Evolutionary conservation across 1,140 invertebrate genomes (phyloP).

Genomic region (Rhizoglyphus robini): DNA sequence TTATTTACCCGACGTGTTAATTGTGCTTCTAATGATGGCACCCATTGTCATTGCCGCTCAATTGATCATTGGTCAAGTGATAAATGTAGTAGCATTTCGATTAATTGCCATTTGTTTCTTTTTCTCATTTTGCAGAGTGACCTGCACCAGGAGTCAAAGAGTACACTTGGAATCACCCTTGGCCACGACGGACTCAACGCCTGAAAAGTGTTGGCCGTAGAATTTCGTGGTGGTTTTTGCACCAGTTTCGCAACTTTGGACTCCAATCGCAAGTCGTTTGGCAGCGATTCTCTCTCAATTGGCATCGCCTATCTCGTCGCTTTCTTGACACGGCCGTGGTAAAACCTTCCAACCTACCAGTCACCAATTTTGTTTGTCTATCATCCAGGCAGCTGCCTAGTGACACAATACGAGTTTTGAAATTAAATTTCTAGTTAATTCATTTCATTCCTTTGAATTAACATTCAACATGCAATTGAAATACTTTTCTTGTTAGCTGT

Average conservation of each 20-base stretch:
- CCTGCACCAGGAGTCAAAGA: constrained; percentile 45
- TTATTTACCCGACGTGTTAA: too few relatives aligned
- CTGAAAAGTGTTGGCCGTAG: constrained; percentile 64
- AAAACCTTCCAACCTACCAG: constrained; percentile 40
- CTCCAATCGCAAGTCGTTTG: constrained; percentile 32
- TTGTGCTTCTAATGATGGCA: too few relatives aligned
- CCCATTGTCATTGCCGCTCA: too few relatives aligned
- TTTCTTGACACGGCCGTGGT: constrained; percentile 73
- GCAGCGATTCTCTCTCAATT: constrained; percentile 39
- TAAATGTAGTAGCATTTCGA: constrained; percentile 8
- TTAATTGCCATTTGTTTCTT: not conserved
- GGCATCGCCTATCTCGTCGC: constrained; percentile 71
- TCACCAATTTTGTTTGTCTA: not conserved
- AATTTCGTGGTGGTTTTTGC: constrained; percentile 65
- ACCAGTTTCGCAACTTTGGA: constrained; percentile 46
- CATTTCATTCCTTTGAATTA: not conserved
- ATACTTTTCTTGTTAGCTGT: too few relatives aligned
- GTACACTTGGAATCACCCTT: constrained; percentile 42
- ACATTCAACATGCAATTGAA: too few relatives aligned
- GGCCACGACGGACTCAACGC: constrained; percentile 37
- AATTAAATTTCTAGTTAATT: not conserved
- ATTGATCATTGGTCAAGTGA: too few relatives aligned
- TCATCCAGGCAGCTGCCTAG: not conserved
- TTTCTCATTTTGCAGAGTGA: constrained; percentile 42
- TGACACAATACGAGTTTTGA: not conserved